A percentile compares a stretch with the other conserved stretches of the same genome.
phyloP scores from a whole-genome alignment of 2,888 invertebrate genomes.

The Craniophora ligustri region DNA sequence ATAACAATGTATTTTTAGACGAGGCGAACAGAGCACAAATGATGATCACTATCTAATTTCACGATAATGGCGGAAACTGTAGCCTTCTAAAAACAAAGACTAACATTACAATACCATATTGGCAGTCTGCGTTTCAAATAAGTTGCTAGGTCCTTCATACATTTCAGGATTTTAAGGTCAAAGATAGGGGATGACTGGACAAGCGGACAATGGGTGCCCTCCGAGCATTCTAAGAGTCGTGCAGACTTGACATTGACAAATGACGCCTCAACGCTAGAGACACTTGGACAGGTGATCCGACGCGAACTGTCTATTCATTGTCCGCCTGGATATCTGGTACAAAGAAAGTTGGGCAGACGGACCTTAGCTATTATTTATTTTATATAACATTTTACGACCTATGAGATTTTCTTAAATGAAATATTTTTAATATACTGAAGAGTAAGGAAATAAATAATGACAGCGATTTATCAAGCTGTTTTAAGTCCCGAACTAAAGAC shows the following conservation, averaged over 20 bases:
- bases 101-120: slow-evolving; percentile 39
- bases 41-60: slow-evolving; percentile 48
- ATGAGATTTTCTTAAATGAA: background rate
- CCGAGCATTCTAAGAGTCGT: slow-evolving; percentile 66
- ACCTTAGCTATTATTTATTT: slow-evolving; percentile 56
- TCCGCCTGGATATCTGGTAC: slow-evolving; percentile 62
- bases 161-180: slow-evolving; percentile 61
- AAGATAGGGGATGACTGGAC: slow-evolving; percentile 69
- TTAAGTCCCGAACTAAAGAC: slow-evolving; percentile 32
- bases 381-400: slow-evolving; percentile 1
- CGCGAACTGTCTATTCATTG: slow-evolving; percentile 75
- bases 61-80: slow-evolving; percentile 27
- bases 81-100: slow-evolving; percentile 23
- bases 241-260: slow-evolving; percentile 78
- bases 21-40: slow-evolving; percentile 51
- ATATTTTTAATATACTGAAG: slow-evolving; percentile 1
- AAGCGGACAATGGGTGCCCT: slow-evolving; percentile 71
- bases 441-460: slow-evolving; percentile 21
- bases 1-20: no score
- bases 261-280: slow-evolving; percentile 70
- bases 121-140: slow-evolving; percentile 20
- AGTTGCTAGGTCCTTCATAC: slow-evolving; percentile 24
- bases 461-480: slow-evolving; percentile 41
- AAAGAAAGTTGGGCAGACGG: slow-evolving; percentile 45
- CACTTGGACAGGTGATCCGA: slow-evolving; percentile 82